Conservation (phyloP, 2,888 invertebrate species). For the Allolobophora icterica region DNA sequence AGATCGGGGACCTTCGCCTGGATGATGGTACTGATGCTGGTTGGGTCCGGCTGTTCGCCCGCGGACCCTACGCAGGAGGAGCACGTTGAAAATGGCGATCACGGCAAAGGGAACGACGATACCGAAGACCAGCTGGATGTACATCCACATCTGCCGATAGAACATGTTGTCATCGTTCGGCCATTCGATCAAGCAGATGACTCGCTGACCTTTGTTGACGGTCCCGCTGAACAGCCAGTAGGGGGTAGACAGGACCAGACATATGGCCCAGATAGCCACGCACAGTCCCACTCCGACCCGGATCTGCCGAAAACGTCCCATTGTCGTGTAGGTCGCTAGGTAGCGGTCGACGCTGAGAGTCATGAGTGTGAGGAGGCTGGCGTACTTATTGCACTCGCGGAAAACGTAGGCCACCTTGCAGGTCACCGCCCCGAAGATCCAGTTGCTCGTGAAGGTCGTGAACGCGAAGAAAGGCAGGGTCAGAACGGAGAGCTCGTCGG, state of each 20-base stretch:
- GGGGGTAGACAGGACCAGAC: slow-evolving; percentile 40
- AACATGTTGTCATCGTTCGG: background rate
- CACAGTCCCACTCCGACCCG: slow-evolving; percentile 43
- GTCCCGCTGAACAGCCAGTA: slow-evolving; percentile 38
- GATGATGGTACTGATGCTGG: slow-evolving; percentile 21
- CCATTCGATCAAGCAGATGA: slow-evolving; percentile 23
- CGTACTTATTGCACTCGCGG: slow-evolving; percentile 42
- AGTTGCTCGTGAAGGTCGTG: slow-evolving; percentile 38
- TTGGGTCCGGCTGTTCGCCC: background rate
- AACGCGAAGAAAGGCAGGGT: slow-evolving; percentile 42
- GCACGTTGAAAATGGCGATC: slow-evolving; percentile 25
- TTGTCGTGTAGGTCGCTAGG: slow-evolving; percentile 44
- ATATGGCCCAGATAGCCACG: slow-evolving; percentile 43
- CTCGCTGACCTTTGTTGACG: background rate
- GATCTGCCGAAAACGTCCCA: slow-evolving; percentile 42
- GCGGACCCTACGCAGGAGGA: slow-evolving; percentile 4
- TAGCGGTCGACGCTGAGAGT: slow-evolving; percentile 46
- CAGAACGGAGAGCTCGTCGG: slow-evolving; percentile 44
- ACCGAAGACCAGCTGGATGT: slow-evolving; percentile 27
- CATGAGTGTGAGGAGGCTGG: slow-evolving; percentile 46
- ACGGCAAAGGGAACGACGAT: slow-evolving; percentile 28
- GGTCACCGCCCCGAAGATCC: slow-evolving; percentile 41
- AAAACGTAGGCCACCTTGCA: slow-evolving; percentile 41
- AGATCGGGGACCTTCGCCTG: background rate
- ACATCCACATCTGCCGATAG: slow-evolving; percentile 24